Base-by-base conservation (phyloP, 2,113 vertebrate genomes). In the Naja naja region DNA sequence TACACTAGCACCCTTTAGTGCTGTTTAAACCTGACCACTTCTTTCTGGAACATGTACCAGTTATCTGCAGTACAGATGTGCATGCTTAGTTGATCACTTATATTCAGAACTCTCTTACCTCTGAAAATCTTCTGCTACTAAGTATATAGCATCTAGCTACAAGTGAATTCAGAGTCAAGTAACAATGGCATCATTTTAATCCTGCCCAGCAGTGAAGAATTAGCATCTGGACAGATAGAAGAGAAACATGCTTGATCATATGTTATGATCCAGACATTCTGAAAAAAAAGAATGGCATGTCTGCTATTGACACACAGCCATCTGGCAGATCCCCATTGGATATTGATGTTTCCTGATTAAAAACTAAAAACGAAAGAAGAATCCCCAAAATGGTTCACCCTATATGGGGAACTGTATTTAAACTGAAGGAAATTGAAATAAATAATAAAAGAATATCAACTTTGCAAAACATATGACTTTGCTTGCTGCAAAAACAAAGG, bases 131-230 rank as follows among this genome's bases (percentile, higher is more conserved):
- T 89, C 20, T 69, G 47, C 34, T 90, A 27, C 52, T 22, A 91
- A 91, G 20, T 18, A 58, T 25, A 87, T 27, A 53, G 12, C 3
- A 53, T 43, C 30, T 16, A 30, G 23, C n/a, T 56, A 39, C 5
- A 53, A 91, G 23, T 58, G 64, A 56, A 92, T 92, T 52, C 53
- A 58, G 39, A 93, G n/a, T 60, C 60, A 43, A 47, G 53, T 39
- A 5, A 34, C 14, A 81, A 27, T 10, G 6, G 10, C 49, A 18
- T 93, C 16, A 87, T 6, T 88, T 92, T 92, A 87, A 88, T 8
- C 45, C 22, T n/a, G 6, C 45, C 52, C 74, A 20, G 11, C 87
- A 89, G 27, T 60, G 88, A 55, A 85, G n/a, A 64, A 85, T 49
- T 39, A 43, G 55, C 54, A 93, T 27, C 86, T 88, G 85, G 20